Percentiles rank a stretch among this genome's conserved stretches.
Evolutionary conservation across 2,113 vertebrate genomes (phyloP).

Genomic region (Rhea pennata): DNA sequence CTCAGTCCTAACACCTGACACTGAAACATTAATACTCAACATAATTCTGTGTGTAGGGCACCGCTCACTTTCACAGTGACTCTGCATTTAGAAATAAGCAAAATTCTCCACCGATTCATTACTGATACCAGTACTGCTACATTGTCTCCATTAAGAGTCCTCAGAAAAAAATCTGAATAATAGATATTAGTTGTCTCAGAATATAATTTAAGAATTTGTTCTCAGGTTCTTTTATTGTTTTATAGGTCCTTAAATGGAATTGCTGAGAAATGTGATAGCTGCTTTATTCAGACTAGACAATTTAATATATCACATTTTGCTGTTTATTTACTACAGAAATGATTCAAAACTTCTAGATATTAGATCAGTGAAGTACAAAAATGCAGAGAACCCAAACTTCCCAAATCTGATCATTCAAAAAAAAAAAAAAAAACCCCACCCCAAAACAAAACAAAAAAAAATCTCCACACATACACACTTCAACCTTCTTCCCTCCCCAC

Average conservation of each 20-base stretch:
- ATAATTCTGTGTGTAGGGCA: neutral
- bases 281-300: constrained; percentile 19
- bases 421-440: neutral
- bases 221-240: neutral
- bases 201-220: neutral
- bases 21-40: neutral
- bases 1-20: neutral
- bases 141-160: neutral
- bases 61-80: neutral
- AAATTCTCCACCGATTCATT: neutral
- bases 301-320: neutral
- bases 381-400: neutral
- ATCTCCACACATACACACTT: neutral
- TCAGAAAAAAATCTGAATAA: neutral
- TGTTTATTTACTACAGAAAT: constrained; percentile 7
- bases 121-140: neutral
- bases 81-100: neutral
- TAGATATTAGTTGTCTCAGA: neutral
- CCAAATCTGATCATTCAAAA: neutral
- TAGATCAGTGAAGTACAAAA: constrained; percentile 9
- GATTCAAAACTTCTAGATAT: constrained; percentile 26
- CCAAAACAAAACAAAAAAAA: neutral
- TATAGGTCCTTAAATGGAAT: neutral
- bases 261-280: neutral
- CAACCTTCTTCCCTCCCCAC: neutral